Evolutionary conservation across 2,888 invertebrate species (phyloP).

Genomic region (Leucania comma): DNA sequence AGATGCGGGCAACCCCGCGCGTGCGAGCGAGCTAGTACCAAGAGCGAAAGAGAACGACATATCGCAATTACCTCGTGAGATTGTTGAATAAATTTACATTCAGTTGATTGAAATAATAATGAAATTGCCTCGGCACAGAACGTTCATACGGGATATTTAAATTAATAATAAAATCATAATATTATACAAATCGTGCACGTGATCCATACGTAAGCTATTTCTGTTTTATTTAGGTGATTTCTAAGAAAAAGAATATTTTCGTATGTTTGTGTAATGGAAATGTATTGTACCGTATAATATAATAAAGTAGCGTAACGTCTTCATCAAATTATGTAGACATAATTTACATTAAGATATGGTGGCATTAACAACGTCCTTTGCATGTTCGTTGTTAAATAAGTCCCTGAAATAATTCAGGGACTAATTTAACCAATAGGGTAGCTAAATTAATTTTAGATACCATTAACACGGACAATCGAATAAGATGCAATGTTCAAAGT

Average conservation of each 20-base stretch:
- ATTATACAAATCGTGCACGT: conserved; percentile 85
- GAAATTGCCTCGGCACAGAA: conserved; percentile 89
- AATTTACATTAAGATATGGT: not conserved
- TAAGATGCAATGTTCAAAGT: conserved; percentile 4
- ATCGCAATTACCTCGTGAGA: conserved; percentile 90
- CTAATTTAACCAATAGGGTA: not conserved
- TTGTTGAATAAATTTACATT: conserved; percentile 91
- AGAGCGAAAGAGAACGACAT: conserved; percentile 74
- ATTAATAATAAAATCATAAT: conserved; percentile 90
- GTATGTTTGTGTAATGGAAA: conserved; percentile 78
- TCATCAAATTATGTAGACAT: not conserved
- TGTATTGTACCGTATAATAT: conserved; percentile 66
- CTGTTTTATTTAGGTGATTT: conserved; percentile 84
- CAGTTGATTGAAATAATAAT: conserved; percentile 91
- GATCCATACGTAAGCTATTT: conserved; percentile 74
- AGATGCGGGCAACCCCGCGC: conserved; percentile 75
- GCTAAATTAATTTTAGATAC: conserved; percentile 6
- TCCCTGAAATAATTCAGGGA: too few species aligned
- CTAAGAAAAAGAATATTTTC: conserved; percentile 62
- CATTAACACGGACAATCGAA: conserved; percentile 16
- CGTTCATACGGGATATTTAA: conserved; percentile 88
- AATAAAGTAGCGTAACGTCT: conserved; percentile 14
- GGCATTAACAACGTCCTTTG: not conserved
- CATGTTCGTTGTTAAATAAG: not conserved
- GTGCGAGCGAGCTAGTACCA: conserved; percentile 69